Evolutionary conservation across 2,797 vertebrate species (phyloP), one percentile per base, ranked within the genome.

Genomic region (Sardinella longiceps): DNA sequence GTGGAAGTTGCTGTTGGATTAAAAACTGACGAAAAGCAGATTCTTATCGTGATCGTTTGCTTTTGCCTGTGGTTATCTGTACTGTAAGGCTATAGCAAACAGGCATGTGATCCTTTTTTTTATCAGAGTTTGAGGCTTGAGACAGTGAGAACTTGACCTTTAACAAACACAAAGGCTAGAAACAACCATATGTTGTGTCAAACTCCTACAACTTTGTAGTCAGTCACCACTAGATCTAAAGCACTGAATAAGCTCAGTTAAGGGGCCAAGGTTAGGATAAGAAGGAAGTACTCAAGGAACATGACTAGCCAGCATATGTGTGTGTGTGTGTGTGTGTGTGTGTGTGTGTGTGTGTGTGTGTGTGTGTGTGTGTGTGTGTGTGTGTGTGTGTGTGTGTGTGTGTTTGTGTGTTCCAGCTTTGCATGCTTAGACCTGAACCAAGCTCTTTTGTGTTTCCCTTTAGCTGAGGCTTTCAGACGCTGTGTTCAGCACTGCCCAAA

Each of bases 391-490:
- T 33, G 28, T 39, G 33, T 20, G 66, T 74, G 66, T 74, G 66
- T 74, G 66, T 77, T 33, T 77, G 70, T 77, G 6, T 18, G 70
- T 77, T 33, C 18, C 70, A 77, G 70, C 37, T 23, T 43, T 77
- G 70, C 70, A 43, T 77, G 70, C 33, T 77, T 43, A 77, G 70
- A 43, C 70, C 70, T 77, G 33, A 77, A 77, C 70, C 70, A 77
- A 77, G 70, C 70, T 77, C 70, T 77, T 77, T 77, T 77, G 70
- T 77, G 37, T 77, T 43, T 77, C 33, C 70, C 18, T 43, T 77
- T 23, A 23, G 33, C 70, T 77, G 70, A 43, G 70, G 33, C 43
- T 77, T 77, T 77, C 70, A 77, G 37, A 77, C 37, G 37, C 70
- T 77, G 33, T 74, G 66, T 77, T 77, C 18, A 15, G 66, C 66